These are phyloP conservation scores for Tiaroga cobitis DNA, from an alignment of 2,797 vertebrate genomes.

Conservation along the genomic window DNA sequence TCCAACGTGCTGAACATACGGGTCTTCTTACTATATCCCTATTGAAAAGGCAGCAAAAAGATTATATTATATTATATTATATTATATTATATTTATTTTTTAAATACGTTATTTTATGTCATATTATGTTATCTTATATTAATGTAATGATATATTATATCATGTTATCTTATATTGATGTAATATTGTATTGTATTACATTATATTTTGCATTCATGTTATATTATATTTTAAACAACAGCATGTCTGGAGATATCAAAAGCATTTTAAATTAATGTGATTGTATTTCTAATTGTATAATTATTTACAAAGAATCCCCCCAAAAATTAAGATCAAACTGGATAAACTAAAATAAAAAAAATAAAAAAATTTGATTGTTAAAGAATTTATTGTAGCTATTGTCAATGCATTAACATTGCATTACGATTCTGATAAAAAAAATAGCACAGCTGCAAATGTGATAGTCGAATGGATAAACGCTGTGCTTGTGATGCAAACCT, in stretches of 20 bases:
- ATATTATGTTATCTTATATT: no score
- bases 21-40: not conserved
- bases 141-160: no score
- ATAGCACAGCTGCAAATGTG: not conserved
- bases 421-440: not conserved
- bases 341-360: not conserved
- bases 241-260: not conserved
- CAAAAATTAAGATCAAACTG: not conserved
- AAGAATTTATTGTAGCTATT: no score
- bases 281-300: not conserved
- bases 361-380: no score
- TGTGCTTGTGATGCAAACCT: not conserved
- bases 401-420: no score
- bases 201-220: not conserved
- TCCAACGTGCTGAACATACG: constrained; percentile 58
- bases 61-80: constrained; percentile 5
- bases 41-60: not conserved
- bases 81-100: not conserved
- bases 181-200: not conserved
- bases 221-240: not conserved
- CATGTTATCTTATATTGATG: no score
- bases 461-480: not conserved
- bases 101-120: no score
- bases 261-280: not conserved
- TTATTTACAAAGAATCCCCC: not conserved